A percentile compares a stretch with the other conserved stretches of the same genome.
phyloP scores from a whole-genome alignment of 2,888 invertebrate genomes.

The Acleris holmiana region DNA sequence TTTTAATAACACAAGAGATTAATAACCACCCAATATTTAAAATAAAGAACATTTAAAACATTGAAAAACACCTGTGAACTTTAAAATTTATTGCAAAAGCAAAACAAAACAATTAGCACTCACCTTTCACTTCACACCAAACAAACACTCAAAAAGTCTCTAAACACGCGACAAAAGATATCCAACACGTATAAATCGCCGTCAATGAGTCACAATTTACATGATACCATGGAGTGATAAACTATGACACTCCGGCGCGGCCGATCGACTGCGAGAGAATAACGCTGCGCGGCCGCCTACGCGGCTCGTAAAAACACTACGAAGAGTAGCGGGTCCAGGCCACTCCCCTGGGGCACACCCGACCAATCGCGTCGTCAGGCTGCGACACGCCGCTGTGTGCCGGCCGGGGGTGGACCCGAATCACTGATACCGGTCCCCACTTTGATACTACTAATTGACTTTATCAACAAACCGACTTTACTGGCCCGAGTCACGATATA shows the following conservation, averaged over 20 bases:
- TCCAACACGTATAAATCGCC: slow-evolving; percentile 63
- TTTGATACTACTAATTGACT: slow-evolving; percentile 84
- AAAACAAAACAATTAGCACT: slow-evolving; percentile 45
- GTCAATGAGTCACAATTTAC: slow-evolving; percentile 72
- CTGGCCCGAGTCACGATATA: slow-evolving; percentile 83
- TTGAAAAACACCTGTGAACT: background rate
- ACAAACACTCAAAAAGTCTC: slow-evolving; percentile 66
- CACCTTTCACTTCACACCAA: slow-evolving; percentile 57
- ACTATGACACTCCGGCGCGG: slow-evolving; percentile 82
- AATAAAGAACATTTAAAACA: background rate
- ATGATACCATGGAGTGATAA: slow-evolving; percentile 74
- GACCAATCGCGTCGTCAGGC: slow-evolving; percentile 69
- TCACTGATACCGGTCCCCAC: slow-evolving; percentile 80
- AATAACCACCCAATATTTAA: background rate
- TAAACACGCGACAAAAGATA: slow-evolving; percentile 64
- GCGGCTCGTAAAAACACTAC: slow-evolving; percentile 65
- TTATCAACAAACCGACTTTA: slow-evolving; percentile 84
- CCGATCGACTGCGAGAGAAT: slow-evolving; percentile 81
- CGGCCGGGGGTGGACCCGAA: slow-evolving; percentile 73
- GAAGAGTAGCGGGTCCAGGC: slow-evolving; percentile 69
- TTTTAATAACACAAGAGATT: no score
- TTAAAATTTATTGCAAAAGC: slow-evolving; percentile 29
- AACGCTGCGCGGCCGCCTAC: slow-evolving; percentile 73
- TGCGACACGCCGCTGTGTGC: slow-evolving; percentile 54
- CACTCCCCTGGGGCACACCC: slow-evolving; percentile 74